These are phyloP conservation scores for Malachius bipustulatus DNA, from an alignment of 2,888 invertebrate genomes.

Conservation along the genomic window DNA sequence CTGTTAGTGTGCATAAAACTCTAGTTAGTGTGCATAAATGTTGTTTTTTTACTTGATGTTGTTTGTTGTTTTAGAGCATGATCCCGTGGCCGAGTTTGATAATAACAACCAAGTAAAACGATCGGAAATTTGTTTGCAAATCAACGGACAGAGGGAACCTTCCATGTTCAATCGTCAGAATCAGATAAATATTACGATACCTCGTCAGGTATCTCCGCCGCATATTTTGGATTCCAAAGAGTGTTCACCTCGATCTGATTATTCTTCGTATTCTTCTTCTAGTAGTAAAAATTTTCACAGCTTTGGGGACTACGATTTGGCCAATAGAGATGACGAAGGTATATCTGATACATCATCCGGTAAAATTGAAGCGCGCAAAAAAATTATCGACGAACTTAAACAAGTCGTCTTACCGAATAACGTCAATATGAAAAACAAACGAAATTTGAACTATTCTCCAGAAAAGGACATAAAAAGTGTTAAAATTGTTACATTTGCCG, in stretches of 20 bases:
- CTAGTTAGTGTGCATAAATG: not conserved
- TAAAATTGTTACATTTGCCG: not conserved
- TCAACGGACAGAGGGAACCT: no score
- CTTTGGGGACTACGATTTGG: constrained; percentile 12
- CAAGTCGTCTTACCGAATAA: not conserved
- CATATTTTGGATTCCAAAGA: constrained; percentile 26
- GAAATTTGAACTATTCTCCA: not conserved
- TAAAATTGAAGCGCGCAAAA: not conserved
- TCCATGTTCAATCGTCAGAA: constrained; percentile 22
- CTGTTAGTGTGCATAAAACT: not conserved
- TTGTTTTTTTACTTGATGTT: not conserved
- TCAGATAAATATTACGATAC: constrained; percentile 27
- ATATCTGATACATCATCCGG: not conserved
- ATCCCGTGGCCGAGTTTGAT: not conserved
- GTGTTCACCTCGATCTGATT: constrained; percentile 26
- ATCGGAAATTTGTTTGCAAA: constrained; percentile 21
- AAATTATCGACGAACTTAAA: not conserved
- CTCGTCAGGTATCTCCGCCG: constrained; percentile 15
- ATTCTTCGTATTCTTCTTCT: constrained; percentile 26
- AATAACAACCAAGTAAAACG: constrained; percentile 16
- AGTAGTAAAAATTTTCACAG: constrained; percentile 15
- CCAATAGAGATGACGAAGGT: not conserved
- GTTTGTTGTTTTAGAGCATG: constrained; percentile 1
- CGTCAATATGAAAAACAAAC: not conserved
- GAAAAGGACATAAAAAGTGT: not conserved